Evolutionary conservation across 2,113 vertebrate genomes (phyloP).

Genomic region (Canis aureus): DNA sequence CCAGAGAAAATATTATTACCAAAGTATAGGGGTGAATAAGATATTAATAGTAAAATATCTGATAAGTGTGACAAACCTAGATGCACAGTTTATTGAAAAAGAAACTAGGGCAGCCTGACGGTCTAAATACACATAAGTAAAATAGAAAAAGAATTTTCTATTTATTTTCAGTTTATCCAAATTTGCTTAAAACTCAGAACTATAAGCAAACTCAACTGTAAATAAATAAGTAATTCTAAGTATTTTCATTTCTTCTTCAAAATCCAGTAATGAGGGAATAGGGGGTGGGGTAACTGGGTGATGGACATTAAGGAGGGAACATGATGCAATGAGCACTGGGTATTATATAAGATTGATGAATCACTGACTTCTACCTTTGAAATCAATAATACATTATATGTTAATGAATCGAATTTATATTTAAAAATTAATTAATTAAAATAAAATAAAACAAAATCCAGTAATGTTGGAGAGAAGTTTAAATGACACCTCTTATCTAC

Average conservation of each 20-base stretch:
- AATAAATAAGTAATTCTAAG: neutral
- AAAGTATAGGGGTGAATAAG: neutral
- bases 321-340: no score
- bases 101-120: neutral
- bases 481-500: neutral
- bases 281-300: no score
- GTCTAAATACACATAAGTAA: neutral
- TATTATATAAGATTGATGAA: no score
- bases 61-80: neutral
- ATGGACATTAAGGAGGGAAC: no score
- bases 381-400: no score
- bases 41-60: neutral
- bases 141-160: neutral
- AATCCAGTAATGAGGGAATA: neutral
- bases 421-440: no score
- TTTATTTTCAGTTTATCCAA: neutral
- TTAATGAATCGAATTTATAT: no score
- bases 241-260: slow-evolving; percentile 17
- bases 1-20: neutral
- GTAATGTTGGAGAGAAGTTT: neutral
- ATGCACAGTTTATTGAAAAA: neutral
- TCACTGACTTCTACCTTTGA: no score
- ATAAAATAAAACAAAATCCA: neutral
- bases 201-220: neutral
- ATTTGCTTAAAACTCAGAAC: neutral